Conservation (phyloP, 2,113 vertebrate genomes). For the Hyperoodon ampullatus region DNA sequence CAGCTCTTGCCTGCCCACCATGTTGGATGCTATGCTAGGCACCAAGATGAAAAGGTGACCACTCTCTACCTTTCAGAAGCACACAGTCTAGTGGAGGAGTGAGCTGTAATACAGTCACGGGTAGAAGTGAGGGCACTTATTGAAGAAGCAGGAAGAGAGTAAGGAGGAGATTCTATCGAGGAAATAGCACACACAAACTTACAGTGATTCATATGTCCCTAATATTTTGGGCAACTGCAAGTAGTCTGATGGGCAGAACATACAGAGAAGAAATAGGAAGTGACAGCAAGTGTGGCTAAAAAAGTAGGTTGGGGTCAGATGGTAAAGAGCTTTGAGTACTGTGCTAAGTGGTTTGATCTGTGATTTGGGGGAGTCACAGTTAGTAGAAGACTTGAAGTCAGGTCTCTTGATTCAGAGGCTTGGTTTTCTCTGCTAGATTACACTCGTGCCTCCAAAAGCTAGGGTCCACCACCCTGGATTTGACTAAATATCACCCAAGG, state of each 20-base stretch:
- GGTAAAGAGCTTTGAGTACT: neutral
- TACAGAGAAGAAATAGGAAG: neutral
- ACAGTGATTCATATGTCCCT: neutral
- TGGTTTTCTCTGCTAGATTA: neutral
- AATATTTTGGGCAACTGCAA: neutral
- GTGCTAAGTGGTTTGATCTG: neutral
- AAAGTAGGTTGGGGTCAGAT: neutral
- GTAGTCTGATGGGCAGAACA: neutral
- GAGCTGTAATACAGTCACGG: rapidly evolving
- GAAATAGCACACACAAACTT: neutral
- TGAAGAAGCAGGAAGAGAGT: neutral
- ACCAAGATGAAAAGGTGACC: neutral
- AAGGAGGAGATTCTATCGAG: neutral
- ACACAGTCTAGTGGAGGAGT: neutral
- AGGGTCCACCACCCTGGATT: neutral
- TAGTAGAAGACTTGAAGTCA: neutral
- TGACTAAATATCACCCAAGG: neutral
- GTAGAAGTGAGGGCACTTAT: neutral
- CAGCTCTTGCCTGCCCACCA: neutral
- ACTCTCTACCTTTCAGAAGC: neutral
- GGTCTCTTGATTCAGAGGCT: neutral
- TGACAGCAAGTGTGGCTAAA: neutral
- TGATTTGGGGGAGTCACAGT: neutral
- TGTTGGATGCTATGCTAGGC: neutral
- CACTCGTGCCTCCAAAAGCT: neutral